Conservation (phyloP, 2,113 vertebrate genomes). For the Eurystomus gularis region DNA sequence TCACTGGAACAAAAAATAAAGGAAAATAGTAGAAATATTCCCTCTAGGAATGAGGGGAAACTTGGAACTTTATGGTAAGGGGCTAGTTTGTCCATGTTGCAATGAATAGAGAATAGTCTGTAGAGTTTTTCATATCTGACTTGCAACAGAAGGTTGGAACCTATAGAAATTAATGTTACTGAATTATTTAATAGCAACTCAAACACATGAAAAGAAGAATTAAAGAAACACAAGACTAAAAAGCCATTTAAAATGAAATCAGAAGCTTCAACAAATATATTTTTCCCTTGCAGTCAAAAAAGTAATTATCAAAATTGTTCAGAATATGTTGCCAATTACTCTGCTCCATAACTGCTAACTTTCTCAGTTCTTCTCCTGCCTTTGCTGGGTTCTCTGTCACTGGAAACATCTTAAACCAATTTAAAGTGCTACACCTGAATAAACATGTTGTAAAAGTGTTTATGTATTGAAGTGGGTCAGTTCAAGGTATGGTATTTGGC, state of each 20-base stretch:
- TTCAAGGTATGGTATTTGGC: conserved; percentile 88
- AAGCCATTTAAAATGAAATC: conserved; percentile 74
- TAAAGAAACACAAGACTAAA: conserved; percentile 65
- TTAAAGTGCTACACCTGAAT: conserved; percentile 88
- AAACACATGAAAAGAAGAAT: conserved; percentile 52
- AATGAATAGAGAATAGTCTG: conserved; percentile 68
- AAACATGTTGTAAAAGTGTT: conserved; percentile 89
- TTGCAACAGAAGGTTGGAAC: conserved; percentile 31
- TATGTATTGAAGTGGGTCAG: conserved; percentile 88
- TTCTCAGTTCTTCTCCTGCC: conserved; percentile 70
- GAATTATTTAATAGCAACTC: conserved; percentile 62
- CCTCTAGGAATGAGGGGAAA: conserved; percentile 61
- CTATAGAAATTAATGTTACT: conserved; percentile 66
- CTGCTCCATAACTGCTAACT: conserved; percentile 71
- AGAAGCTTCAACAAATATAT: conserved; percentile 70
- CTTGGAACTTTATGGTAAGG: conserved; percentile 62
- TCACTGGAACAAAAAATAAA: conserved; percentile 55
- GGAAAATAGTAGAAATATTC: conserved; percentile 56
- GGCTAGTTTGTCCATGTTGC: conserved; percentile 37
- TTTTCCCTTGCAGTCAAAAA: conserved; percentile 68
- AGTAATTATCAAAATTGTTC: conserved; percentile 68
- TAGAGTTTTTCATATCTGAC: conserved; percentile 51
- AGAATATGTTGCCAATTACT: conserved; percentile 75
- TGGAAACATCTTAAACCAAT: conserved; percentile 88
- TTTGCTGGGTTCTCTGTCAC: conserved; percentile 77